Percentiles rank a stretch among this genome's conserved stretches.
Conservation (phyloP, 2,113 vertebrate species). For the Myotis yumanensis region DNA sequence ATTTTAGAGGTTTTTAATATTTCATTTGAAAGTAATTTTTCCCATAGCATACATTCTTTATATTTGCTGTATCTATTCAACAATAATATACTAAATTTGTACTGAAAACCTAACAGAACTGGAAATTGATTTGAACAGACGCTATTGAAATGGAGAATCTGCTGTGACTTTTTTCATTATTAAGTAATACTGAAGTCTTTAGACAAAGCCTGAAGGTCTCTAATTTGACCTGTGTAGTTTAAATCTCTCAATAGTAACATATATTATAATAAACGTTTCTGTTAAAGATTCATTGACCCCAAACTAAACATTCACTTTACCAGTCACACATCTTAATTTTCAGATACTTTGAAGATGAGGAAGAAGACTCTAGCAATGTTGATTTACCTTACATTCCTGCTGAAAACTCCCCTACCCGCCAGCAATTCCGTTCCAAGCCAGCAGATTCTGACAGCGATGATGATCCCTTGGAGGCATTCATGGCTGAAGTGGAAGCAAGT, state of each 20-base stretch:
- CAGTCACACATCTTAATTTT: conserved; percentile 29
- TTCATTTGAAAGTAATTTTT: conserved; percentile 17
- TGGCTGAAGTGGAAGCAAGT: conserved; percentile 98
- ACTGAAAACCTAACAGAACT: conserved; percentile 30
- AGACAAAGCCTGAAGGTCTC: not conserved
- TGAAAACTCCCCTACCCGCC: conserved; percentile 97
- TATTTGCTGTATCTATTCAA: not conserved
- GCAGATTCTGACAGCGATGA: conserved; percentile 96
- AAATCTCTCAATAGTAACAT: conserved; percentile 11
- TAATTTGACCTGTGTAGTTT: conserved; percentile 22
- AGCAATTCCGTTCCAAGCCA: conserved; percentile 91
- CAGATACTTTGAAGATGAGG: conserved; percentile 99
- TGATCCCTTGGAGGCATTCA: conserved; percentile 97
- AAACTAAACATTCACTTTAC: not conserved
- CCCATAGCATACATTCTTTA: not conserved
- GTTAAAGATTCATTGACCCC: not conserved
- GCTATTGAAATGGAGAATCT: conserved; percentile 26
- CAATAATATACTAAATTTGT: not conserved
- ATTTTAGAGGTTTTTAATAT: not conserved
- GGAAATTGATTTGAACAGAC: conserved; percentile 39
- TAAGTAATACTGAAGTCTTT: not conserved
- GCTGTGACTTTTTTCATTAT: not conserved
- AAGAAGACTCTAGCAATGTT: conserved; percentile 93
- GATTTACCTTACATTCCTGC: conserved; percentile 98
- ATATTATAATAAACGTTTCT: not conserved